phyloP scores from a whole-genome alignment of 1,140 invertebrate species.

The Hylaeus volcanicus region DNA sequence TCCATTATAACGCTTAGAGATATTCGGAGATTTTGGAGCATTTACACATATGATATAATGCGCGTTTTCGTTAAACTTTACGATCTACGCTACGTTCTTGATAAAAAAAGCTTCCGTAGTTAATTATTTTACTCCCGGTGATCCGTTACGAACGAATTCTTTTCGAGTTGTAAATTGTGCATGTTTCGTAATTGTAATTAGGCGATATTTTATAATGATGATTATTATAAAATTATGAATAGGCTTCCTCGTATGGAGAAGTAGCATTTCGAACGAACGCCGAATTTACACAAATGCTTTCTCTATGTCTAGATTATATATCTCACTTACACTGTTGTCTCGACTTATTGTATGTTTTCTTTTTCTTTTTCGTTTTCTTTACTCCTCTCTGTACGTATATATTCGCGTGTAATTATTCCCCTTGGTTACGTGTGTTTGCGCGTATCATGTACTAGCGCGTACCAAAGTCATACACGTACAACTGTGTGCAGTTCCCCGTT shows the following conservation, averaged over 20 bases:
- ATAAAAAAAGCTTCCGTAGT: conserved; percentile 66
- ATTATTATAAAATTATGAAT: conserved; percentile 77
- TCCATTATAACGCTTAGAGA: conserved; percentile 69
- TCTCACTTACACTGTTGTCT: conserved; percentile 73
- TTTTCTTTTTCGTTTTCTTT: conserved; percentile 52
- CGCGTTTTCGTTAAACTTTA: conserved; percentile 65
- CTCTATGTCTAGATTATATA: conserved; percentile 77
- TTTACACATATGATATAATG: conserved; percentile 62
- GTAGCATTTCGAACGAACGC: conserved; percentile 73
- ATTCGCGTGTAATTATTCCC: conserved; percentile 44
- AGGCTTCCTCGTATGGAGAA: conserved; percentile 71
- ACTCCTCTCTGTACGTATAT: conserved; percentile 59
- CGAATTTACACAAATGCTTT: conserved; percentile 76
- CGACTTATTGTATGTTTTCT: conserved; percentile 72
- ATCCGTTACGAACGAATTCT: conserved; percentile 77
- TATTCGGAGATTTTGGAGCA: conserved; percentile 70
- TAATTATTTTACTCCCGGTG: conserved; percentile 66
- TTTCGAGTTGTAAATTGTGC: conserved; percentile 67
- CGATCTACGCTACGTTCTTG: conserved; percentile 76
- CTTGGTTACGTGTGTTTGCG: too few species aligned
- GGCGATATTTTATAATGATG: conserved; percentile 72
- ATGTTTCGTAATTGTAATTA: conserved; percentile 70
- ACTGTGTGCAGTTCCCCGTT: conserved; percentile 70
- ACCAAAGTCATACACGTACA: conserved; percentile 58
- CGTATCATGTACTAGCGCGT: conserved; percentile 54